Evolutionary conservation across 2,797 vertebrate species (phyloP), one percentile per base, ranked within the genome.

Genomic region (Siniperca undulata): DNA sequence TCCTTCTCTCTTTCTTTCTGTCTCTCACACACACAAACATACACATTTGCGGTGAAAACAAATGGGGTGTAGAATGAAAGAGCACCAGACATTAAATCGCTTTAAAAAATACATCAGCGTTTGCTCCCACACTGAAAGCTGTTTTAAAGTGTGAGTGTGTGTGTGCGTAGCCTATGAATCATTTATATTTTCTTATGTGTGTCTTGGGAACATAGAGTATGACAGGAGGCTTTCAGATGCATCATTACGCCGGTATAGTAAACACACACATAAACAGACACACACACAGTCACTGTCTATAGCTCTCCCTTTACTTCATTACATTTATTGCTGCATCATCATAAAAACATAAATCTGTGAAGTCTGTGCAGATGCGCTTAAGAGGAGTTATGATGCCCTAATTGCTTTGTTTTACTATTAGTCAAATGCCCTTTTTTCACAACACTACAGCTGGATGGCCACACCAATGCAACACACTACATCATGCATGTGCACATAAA

Each of bases 161-260:
- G 17, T 16, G 46, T 38, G 42, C 24, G 16, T 62, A 48, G 69
- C 73, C 56, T 44, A 79, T 90, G 82, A 91, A 92, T 89, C 70
- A 89, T 90, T 91, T 81, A 88, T 82, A 77, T 85, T 72, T 87
- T 86, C 65, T 89, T 84, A 89, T 88, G 69, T 69, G 81, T 82
- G 83, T 85, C 85, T 80, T 85, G 84, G 83, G 88, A 91, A 70
- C 70, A 61, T 38, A 50, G 42, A 82, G 65, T 46, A 77, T 82
- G 42, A 87, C 55, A 52, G 65, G 77, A 88, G 80, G 74, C 81
- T 91, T 88, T 86, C 70, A 87, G 83, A 70, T 62, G 69, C 78
- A 86, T 89, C 80, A 87, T 92, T 88, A 86, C 68, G 74, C 55
- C 55, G 50, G 61, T 38, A 67, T 74, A 66, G 80, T 70, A 80